Percentiles rank a stretch among this genome's conserved stretches.
These are phyloP conservation scores for Heliconius charithonia DNA, from an alignment of 2,888 invertebrate genomes.

Conservation along the genomic window DNA sequence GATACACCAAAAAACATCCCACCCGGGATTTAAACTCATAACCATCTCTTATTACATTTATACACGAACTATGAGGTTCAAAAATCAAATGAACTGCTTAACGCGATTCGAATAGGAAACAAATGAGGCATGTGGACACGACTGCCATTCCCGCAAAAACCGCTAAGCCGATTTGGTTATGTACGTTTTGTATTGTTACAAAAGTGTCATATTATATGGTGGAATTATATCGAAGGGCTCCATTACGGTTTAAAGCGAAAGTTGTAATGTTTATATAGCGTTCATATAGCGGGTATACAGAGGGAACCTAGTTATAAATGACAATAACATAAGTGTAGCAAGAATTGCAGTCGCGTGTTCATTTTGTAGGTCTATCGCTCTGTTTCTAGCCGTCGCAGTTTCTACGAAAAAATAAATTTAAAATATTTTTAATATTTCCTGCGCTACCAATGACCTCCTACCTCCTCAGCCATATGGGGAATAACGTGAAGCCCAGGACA, in stretches of 20 bases:
- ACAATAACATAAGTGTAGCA: too few species aligned
- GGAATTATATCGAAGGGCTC: neutral
- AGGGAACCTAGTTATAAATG: too few species aligned
- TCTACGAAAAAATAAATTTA: too few species aligned
- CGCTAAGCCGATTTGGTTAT: slow-evolving; percentile 10
- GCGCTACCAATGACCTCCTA: too few species aligned
- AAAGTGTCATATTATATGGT: neutral
- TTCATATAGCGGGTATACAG: too few species aligned
- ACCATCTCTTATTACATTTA: neutral
- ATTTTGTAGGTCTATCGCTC: too few species aligned
- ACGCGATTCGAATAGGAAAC: neutral
- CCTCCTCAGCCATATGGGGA: too few species aligned
- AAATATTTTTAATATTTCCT: too few species aligned
- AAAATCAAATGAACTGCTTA: neutral
- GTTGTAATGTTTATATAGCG: too few species aligned
- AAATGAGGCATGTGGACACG: neutral
- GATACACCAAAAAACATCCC: neutral
- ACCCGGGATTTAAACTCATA: neutral
- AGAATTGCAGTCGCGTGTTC: too few species aligned
- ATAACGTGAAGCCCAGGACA: neutral
- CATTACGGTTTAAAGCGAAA: neutral
- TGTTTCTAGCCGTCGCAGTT: too few species aligned
- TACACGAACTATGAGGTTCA: neutral
- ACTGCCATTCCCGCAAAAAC: slow-evolving; percentile 13
- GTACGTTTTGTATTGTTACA: slow-evolving; percentile 5